phyloP scores from a whole-genome alignment of 1,140 invertebrate genomes.

The Pseudoatta argentina region DNA sequence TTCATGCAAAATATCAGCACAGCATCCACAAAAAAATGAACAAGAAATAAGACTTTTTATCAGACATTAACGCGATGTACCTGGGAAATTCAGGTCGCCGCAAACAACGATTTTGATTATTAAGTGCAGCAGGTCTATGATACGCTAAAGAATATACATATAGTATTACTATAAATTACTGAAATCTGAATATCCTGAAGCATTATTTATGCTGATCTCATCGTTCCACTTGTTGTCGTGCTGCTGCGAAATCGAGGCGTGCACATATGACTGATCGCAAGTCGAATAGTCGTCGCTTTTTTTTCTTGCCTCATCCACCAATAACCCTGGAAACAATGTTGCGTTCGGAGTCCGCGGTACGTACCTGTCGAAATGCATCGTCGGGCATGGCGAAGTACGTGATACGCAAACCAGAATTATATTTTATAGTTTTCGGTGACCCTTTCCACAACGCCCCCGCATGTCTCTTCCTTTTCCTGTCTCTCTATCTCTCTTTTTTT shows the following conservation, averaged over 20 bases:
- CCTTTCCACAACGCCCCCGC: slow-evolving; percentile 28
- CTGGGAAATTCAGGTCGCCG: slow-evolving; percentile 19
- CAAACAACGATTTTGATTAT: slow-evolving; percentile 14
- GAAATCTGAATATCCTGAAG: slow-evolving; percentile 46
- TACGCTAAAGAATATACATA: neutral
- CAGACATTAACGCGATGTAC: neutral
- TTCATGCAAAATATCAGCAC: neutral
- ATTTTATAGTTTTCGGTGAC: slow-evolving; percentile 58
- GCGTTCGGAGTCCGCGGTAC: slow-evolving; percentile 50
- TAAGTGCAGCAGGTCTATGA: neutral
- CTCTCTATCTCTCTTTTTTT: slow-evolving; percentile 6
- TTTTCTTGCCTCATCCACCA: slow-evolving; percentile 6
- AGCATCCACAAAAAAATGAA: neutral
- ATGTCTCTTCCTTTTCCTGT: neutral
- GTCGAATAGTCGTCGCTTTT: slow-evolving; percentile 36
- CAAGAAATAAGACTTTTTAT: neutral
- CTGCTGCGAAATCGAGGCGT: slow-evolving; percentile 32
- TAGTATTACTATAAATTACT: too few species aligned
- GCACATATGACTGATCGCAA: slow-evolving; percentile 53
- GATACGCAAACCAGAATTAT: slow-evolving; percentile 62
- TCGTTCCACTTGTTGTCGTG: neutral
- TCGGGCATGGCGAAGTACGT: slow-evolving; percentile 54
- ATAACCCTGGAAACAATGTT: slow-evolving; percentile 64
- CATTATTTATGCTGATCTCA: slow-evolving; percentile 6
- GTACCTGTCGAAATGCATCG: slow-evolving; percentile 61